Percentiles rank a stretch among this genome's conserved stretches.
These are phyloP conservation scores for Carduelis carduelis DNA, from an alignment of 2,797 vertebrate genomes.

Conservation along the genomic window DNA sequence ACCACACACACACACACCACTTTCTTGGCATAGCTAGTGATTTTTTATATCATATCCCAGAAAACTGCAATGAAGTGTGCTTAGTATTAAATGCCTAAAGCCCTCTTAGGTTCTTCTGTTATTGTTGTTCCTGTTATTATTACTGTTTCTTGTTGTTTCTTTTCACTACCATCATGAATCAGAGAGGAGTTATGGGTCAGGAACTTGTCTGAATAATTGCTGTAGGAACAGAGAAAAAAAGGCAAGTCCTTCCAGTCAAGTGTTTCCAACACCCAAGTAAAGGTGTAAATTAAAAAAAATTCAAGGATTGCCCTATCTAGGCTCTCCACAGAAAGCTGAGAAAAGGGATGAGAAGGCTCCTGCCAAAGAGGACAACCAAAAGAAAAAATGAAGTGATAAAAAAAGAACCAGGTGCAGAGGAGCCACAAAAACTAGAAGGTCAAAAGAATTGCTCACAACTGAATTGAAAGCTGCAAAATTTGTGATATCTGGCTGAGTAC, in stretches of 20 bases:
- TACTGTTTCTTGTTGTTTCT: not conserved
- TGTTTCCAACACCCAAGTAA: not conserved
- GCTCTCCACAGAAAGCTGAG: not conserved
- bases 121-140: not conserved
- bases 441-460: not conserved
- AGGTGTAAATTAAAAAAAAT: not conserved
- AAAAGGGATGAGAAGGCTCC: not conserved
- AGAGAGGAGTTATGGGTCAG: not conserved
- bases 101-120: not conserved
- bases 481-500: not conserved
- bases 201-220: not conserved
- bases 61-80: not conserved
- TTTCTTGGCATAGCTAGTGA: not conserved
- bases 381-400: not conserved
- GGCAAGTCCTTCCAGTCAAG: not conserved
- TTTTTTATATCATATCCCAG: not conserved
- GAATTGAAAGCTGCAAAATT: not conserved
- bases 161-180: not conserved
- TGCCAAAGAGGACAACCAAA: not conserved
- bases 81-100: not conserved
- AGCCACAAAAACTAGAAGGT: not conserved
- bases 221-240: not conserved
- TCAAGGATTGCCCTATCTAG: not conserved
- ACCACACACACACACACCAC: fast-evolving
- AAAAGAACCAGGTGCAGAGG: not conserved